A percentile compares a stretch with the other conserved stretches of the same genome.
Evolutionary conservation across 2,113 vertebrate species (phyloP).

Genomic region (Nannospalax galili): DNA sequence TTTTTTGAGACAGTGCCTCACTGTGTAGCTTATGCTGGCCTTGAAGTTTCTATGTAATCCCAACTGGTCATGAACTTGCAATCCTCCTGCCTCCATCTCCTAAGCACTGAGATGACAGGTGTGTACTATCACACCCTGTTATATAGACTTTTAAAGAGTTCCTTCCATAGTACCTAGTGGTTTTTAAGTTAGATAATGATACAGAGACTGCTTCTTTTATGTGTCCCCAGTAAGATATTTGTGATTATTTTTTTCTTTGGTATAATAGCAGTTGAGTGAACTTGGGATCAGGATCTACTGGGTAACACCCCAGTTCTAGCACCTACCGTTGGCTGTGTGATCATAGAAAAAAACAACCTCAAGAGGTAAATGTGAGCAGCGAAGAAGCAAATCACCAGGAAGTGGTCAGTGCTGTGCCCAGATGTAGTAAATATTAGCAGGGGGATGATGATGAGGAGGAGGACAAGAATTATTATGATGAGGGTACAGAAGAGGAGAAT

Average conservation of each 20-base stretch:
- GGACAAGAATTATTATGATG: no score
- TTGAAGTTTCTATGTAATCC: background rate
- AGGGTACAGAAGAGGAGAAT: no score
- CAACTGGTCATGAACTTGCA: background rate
- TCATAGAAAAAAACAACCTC: conserved; percentile 6
- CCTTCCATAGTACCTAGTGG: background rate
- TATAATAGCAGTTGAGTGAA: background rate
- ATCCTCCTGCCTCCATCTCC: background rate
- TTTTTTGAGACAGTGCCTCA: background rate
- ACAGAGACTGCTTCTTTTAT: background rate
- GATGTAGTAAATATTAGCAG: background rate
- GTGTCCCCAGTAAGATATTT: background rate
- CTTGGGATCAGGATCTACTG: background rate
- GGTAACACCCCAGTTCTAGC: background rate
- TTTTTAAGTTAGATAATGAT: conserved; percentile 18
- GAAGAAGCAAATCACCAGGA: conserved; percentile 20
- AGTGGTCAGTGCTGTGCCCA: background rate
- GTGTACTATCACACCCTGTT: no score
- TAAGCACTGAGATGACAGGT: background rate
- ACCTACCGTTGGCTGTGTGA: background rate
- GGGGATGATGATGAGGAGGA: no score
- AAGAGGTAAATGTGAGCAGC: background rate
- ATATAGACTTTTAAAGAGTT: background rate
- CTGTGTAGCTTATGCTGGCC: background rate
- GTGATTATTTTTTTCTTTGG: background rate